Conservation (phyloP, 2,888 invertebrate genomes). For the Coenonympha glycerion region DNA sequence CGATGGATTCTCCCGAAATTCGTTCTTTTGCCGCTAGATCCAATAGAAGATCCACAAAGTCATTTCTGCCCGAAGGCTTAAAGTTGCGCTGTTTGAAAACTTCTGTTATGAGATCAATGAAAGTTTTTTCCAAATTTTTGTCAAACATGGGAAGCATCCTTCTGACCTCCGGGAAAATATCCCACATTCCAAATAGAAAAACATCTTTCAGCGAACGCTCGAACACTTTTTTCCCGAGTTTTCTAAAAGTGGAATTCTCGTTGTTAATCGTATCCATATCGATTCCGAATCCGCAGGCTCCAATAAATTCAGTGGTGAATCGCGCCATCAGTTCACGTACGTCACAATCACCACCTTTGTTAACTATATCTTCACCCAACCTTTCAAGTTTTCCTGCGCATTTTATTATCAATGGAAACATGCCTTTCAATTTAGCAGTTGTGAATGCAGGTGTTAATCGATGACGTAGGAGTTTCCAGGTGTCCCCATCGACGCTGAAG, state of each 20-base stretch:
- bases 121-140: slow-evolving; percentile 26
- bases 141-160: slow-evolving; percentile 14
- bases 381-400: slow-evolving; percentile 48
- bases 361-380: slow-evolving; percentile 21
- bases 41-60: slow-evolving; percentile 42
- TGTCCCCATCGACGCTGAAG: slow-evolving; percentile 52
- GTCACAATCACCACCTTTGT: slow-evolving; percentile 23
- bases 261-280: slow-evolving; percentile 38
- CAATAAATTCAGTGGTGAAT: slow-evolving; percentile 46
- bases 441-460: slow-evolving; percentile 57
- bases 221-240: slow-evolving; percentile 35
- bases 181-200: slow-evolving; percentile 32
- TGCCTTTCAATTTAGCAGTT: slow-evolving; percentile 50
- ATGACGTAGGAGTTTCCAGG: slow-evolving; percentile 54
- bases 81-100: slow-evolving; percentile 45
- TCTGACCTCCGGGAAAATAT: slow-evolving; percentile 42
- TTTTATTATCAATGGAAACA: slow-evolving; percentile 55
- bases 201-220: slow-evolving; percentile 30
- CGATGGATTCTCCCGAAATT: slow-evolving; percentile 50
- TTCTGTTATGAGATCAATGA: slow-evolving; percentile 36
- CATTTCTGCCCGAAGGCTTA: slow-evolving; percentile 43
- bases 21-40: slow-evolving; percentile 43
- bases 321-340: slow-evolving; percentile 42
- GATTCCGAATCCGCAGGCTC: slow-evolving; percentile 45
- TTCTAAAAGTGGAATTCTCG: slow-evolving; percentile 40